Evolutionary conservation across 2,113 vertebrate genomes (phyloP), one percentile per base, ranked within the genome.

Genomic region (Seriola rivoliana): DNA sequence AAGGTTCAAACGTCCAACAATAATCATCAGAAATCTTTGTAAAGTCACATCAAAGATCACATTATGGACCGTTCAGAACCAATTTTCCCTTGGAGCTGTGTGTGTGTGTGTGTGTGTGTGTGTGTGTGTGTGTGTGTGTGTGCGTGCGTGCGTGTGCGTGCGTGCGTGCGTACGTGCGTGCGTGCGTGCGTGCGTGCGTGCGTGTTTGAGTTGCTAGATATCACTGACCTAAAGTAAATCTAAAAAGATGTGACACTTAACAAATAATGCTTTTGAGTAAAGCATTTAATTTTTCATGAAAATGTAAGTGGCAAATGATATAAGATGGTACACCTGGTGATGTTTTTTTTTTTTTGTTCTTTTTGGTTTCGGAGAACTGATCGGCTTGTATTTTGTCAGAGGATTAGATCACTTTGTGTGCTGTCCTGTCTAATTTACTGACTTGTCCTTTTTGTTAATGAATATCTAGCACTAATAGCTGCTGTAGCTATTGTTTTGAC

Each of bases 31-130:
- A 82, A 62, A 80, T 78, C 55, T 71, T 42, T 70, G 23, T 67
- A 60, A 55, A 67, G 81, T 82, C 46, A 72, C 80, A 85, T 82
- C 58, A 86, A 71, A 77, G 65, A 60, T 66, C 70, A 54, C 68
- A 76, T 85, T 54, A 75, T 14, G 29, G 34, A 57, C 48, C 2
- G 4, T 75, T 69, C 54, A 63, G 21, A 58, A 36, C 40, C 44
- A 62, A 40, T 75, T 77, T 78, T 46, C 59, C 16, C 38, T 64
- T 10, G 5, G n/a, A 38, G 21, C 64, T 21, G 54, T 73, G 25
- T 64, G 29, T 58, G 44, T 67, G 23, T 32, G 25, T 60, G 25
- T 6, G 64, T 17, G 29, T 59, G 40, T 11, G 29, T 17, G 25
- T 23, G 19, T 55, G 62, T 12, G 50, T 70, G 58, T 25, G 19